A percentile compares a stretch with the other conserved stretches of the same genome.
phyloP scores from a whole-genome alignment of 2,888 invertebrate species.

The Cremastinae sp. region DNA sequence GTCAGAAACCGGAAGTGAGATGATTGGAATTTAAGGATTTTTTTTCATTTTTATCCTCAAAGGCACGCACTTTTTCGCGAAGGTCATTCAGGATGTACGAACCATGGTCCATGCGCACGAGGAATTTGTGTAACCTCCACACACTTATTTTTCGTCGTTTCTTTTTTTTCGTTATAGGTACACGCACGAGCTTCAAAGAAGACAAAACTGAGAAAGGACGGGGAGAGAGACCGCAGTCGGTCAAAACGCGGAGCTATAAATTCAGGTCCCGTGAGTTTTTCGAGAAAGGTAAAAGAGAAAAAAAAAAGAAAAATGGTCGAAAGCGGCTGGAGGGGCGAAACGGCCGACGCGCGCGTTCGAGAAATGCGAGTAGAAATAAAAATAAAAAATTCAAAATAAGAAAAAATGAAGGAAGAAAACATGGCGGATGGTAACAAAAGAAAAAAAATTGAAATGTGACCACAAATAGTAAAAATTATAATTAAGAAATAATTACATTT shows the following conservation, averaged over 20 bases:
- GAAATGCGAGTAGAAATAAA: no score
- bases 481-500: no score
- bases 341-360: conserved; percentile 67
- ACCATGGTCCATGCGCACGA: conserved; percentile 20
- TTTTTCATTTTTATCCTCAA: conserved; percentile 7
- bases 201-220: conserved; percentile 40
- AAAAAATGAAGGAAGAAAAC: conserved; percentile 67
- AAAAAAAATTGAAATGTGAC: no score
- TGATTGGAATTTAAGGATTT: neutral
- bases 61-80: conserved; percentile 32
- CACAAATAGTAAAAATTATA: no score
- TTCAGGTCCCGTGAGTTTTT: conserved; percentile 74
- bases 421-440: conserved; percentile 25
- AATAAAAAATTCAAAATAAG: no score
- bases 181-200: conserved; percentile 1
- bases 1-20: conserved; percentile 46
- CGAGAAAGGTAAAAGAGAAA: conserved; percentile 58
- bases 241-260: conserved; percentile 78
- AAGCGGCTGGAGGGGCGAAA: conserved; percentile 47
- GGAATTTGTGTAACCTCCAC: conserved; percentile 23
- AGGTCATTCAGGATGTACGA: conserved; percentile 32
- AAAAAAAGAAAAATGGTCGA: conserved; percentile 34
- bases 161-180: neutral
- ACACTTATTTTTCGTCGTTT: conserved; percentile 3
- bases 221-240: conserved; percentile 76